Conservation (phyloP, 2,797 vertebrate species). For the Sebastes diploproa region DNA sequence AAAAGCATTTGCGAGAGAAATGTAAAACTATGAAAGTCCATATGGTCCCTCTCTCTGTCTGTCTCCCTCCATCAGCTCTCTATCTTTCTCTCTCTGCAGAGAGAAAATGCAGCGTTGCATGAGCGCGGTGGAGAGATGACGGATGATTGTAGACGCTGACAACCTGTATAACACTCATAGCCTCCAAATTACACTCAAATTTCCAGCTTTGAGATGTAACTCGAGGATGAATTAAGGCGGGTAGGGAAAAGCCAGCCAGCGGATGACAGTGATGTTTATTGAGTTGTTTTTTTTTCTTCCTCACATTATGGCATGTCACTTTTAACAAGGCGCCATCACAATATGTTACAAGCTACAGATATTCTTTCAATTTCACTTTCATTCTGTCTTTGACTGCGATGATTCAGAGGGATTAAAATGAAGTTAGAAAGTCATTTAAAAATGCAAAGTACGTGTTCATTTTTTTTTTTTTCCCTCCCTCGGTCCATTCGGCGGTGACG, state of each 20-base stretch:
- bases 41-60: constrained; percentile 64
- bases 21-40: constrained; percentile 69
- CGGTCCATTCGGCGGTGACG: constrained; percentile 38
- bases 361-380: constrained; percentile 35
- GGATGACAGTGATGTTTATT: constrained; percentile 56
- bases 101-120: constrained; percentile 29
- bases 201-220: constrained; percentile 44
- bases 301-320: constrained; percentile 46
- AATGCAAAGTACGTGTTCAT: constrained; percentile 50
- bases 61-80: constrained; percentile 55
- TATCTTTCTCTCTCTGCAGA: constrained; percentile 4
- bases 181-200: constrained; percentile 60
- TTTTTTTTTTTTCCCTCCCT: constrained; percentile 13
- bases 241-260: constrained; percentile 1
- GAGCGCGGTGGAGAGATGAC: constrained; percentile 50
- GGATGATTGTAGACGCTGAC: constrained; percentile 62
- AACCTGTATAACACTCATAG: constrained; percentile 64
- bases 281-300: constrained; percentile 1
- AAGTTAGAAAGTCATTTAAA: constrained; percentile 50
- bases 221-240: constrained; percentile 44
- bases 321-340: constrained; percentile 49
- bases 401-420: constrained; percentile 42
- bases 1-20: constrained; percentile 70
- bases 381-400: neutral
- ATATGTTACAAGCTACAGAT: constrained; percentile 41